Conservation (phyloP, 2,113 vertebrate species). For the Cyphomyrus discorhynchus region DNA sequence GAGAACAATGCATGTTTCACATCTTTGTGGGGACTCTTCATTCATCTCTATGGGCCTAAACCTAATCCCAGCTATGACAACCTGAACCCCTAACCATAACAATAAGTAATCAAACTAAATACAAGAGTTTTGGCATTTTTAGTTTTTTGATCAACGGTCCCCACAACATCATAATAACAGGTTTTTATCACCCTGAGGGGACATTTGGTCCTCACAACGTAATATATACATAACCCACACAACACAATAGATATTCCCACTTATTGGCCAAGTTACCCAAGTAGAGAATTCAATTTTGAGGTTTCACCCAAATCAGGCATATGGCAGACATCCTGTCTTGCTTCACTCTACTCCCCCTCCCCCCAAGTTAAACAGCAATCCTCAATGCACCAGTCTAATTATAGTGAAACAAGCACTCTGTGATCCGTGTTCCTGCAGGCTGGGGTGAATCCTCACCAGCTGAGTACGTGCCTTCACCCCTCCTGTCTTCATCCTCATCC, state of each 20-base stretch:
- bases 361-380: neutral
- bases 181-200: neutral
- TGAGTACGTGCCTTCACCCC: neutral
- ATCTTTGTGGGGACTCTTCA: neutral
- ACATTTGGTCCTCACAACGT: neutral
- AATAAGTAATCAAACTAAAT: neutral
- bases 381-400: constrained; percentile 16
- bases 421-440: neutral
- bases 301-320: neutral
- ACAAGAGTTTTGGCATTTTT: neutral
- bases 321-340: constrained; percentile 1
- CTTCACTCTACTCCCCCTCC: neutral
- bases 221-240: neutral
- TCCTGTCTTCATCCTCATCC: neutral
- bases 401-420: constrained; percentile 10
- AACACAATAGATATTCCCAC: neutral
- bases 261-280: neutral
- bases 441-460: constrained; percentile 2
- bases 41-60: no score
- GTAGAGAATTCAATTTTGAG: neutral
- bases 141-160: neutral
- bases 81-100: neutral
- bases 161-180: neutral
- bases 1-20: neutral
- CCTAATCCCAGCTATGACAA: no score